These are phyloP conservation scores for Tetramorium bicarinatum DNA, from an alignment of 2,888 invertebrate genomes.

Conservation along the genomic window DNA sequence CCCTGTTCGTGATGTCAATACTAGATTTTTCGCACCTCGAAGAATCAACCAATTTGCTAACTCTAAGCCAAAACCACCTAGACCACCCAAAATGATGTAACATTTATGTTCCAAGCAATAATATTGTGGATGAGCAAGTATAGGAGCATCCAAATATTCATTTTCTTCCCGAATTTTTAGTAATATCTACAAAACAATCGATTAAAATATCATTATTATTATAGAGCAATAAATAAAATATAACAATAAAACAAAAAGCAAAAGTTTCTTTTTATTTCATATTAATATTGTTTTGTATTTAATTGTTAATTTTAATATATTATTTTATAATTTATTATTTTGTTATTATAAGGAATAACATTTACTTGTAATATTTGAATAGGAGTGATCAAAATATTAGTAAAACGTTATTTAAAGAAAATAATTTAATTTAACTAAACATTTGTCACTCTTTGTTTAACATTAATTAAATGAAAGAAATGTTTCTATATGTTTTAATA, in stretches of 20 bases:
- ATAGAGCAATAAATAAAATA: no score
- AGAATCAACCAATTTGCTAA: conserved; percentile 94
- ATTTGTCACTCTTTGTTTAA: neutral
- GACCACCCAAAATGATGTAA: conserved; percentile 92
- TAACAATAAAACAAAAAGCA: neutral
- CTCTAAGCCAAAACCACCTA: conserved; percentile 97
- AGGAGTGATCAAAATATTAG: neutral
- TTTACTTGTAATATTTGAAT: neutral
- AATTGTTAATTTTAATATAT: neutral
- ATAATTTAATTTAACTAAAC: neutral
- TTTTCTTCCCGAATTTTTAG: conserved; percentile 79
- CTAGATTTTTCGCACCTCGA: conserved; percentile 92
- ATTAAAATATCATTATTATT: neutral
- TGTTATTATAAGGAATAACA: neutral
- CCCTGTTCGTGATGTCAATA: conserved; percentile 94
- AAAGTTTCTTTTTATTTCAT: neutral
- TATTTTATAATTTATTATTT: neutral
- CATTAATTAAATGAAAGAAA: neutral
- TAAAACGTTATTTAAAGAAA: neutral
- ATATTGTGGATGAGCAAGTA: conserved; percentile 87
- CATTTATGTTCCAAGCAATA: conserved; percentile 86
- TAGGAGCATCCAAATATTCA: conserved; percentile 60
- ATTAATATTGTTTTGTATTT: neutral
- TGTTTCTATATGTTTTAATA: neutral
- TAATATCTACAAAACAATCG: conserved; percentile 71